Evolutionary conservation across 2,797 vertebrate genomes (phyloP), one percentile per base, ranked within the genome.

Genomic region (Pitangus sulphuratus): DNA sequence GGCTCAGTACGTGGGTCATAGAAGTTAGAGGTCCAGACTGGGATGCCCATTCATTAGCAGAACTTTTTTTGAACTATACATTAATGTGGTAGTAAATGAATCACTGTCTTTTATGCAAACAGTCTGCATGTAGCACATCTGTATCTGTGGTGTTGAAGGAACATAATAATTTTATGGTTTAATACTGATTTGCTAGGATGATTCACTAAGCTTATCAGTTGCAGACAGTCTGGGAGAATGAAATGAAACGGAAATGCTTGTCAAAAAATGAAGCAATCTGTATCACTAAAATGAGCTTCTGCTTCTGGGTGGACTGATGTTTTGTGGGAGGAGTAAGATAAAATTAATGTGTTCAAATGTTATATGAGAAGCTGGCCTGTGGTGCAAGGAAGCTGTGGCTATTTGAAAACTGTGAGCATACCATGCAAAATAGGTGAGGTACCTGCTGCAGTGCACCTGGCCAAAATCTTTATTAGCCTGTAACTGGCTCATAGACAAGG

Each of bases 181-280:
- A 51, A 76, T 81, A 40, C 65, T 91, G 93, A 91, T 93, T 78
- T 94, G 21, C 45, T 81, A 28, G 76, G 2, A 1, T 92, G 91
- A 88, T 96, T 96, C 92, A 83, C 69, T 76, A 26, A 88, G 70
- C 80, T 95, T 95, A 97, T 97, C 95, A 96, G 95, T 81, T 91
- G 87, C 78, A 96, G 95, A 92, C 95, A 89, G 90, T 94, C 95
- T 96, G 93, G 84, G n/a, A 69, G 76, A 94, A 91, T 51, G 69
- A 92, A 91, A 72, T 4, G 17, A 71, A 89, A 72, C 44, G 54
- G 93, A 95, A 96, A 86, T 86, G 40, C 84, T 72, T 96, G 94
- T 94, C 84, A 89, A 87, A 95, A 92, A 95, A 53, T 76, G 82
- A 84, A 91, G 76, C 65, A 30, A 88, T 93, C 78, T 84, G 11